Evolutionary conservation across 2,113 vertebrate species (phyloP), one percentile per base, ranked within the genome.

Genomic region (Tamias sibiricus): DNA sequence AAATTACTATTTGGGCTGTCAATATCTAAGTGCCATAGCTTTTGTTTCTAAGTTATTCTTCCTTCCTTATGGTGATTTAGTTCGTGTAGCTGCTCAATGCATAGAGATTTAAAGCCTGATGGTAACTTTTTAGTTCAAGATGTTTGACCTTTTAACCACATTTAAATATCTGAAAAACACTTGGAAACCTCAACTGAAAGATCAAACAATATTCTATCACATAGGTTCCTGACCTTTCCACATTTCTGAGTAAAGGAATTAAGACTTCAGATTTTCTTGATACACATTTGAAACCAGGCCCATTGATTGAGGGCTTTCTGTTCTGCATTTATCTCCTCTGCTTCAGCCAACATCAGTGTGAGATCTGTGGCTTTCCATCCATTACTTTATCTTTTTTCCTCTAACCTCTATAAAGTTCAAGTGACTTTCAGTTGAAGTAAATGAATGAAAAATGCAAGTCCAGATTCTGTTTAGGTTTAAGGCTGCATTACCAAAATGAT

Each of bases 101-200:
- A 95, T 62, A n/a, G 72, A 94, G 57, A 90, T 96, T 97, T 97
- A 95, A 97, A 97, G 80, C 52, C 71, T 49, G 47, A 76, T 90
- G 49, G 3, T 84, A 95, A 96, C 79, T 93, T 97, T 97, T 94
- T 76, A 89, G 83, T 94, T 97, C 37, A 40, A 90, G 87, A 93
- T 69, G 71, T 96, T 91, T 97, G 97, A 97, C 93, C 42, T 95
- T 95, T 96, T 92, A 93, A 90, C 86, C 66, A 87, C 82, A 98
- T 96, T 96, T 96, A 96, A 97, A 96, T 97, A 96, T 96, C 96
- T 97, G 93, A 87, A 97, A 98, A 96, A 94, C 57, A 91, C 86
- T 97, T 96, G 84, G 91, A 97, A 96, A 94, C 91, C n/a, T 97
- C 84, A 95, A 72, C 44, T 90, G 87, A 93, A 96, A 97, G 89